Percentiles rank a stretch among this genome's conserved stretches.
Conservation (phyloP, 2,113 vertebrate genomes). For the Chaetura pelagica region DNA sequence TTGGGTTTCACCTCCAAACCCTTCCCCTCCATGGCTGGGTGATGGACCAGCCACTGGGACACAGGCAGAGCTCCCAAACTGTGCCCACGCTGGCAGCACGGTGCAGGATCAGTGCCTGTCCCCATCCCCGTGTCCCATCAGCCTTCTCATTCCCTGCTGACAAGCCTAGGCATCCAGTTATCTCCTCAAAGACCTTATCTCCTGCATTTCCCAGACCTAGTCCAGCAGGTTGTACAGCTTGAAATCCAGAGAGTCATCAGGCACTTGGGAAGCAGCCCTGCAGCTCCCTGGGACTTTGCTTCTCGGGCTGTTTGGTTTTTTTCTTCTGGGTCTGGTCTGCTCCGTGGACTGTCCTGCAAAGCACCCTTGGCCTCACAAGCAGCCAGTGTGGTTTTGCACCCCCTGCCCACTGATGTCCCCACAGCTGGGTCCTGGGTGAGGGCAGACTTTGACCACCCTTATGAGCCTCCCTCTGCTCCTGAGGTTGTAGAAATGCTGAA, state of each 20-base stretch:
- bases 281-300: background rate
- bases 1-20: background rate
- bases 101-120: background rate
- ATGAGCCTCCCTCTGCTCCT: background rate
- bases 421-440: background rate
- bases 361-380: too few species aligned
- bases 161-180: background rate
- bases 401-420: background rate
- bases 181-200: background rate
- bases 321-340: too few species aligned
- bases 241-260: background rate
- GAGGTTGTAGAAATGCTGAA: background rate
- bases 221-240: background rate
- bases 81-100: rapidly evolving
- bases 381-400: too few species aligned
- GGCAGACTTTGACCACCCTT: rapidly evolving
- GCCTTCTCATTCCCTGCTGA: background rate
- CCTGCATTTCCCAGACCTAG: background rate
- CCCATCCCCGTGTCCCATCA: background rate
- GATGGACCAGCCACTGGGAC: background rate
- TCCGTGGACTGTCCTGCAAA: too few species aligned
- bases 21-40: too few species aligned
- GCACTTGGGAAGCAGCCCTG: background rate
- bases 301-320: too few species aligned
- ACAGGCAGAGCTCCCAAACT: background rate